phyloP scores from a whole-genome alignment of 2,113 vertebrate species.

The Paracyprichromis sp. region DNA sequence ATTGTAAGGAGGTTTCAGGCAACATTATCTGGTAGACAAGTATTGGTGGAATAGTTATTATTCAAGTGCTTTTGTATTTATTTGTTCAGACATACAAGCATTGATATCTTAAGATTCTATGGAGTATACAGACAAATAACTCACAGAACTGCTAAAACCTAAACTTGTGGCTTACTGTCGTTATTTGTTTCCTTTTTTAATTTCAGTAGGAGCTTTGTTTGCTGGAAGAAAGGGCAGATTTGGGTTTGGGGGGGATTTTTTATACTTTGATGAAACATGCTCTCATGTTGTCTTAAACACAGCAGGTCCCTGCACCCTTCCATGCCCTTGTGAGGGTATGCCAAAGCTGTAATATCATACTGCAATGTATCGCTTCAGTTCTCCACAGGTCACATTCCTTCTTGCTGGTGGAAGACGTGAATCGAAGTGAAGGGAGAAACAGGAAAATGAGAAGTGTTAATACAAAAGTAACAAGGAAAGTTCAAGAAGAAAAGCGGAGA shows the following conservation, averaged over 20 bases:
- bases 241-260: not conserved
- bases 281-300: slow-evolving; percentile 11
- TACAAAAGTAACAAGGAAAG: not conserved
- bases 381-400: slow-evolving; percentile 44
- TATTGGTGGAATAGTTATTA: not conserved
- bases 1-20: not conserved
- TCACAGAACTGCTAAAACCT: not conserved
- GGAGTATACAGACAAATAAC: not conserved
- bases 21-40: not conserved
- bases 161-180: not conserved
- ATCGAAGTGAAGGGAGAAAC: not conserved
- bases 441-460: not conserved
- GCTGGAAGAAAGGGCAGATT: not conserved
- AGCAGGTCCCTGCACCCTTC: not conserved
- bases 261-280: slow-evolving; percentile 20
- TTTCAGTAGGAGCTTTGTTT: not conserved
- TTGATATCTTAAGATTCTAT: not conserved
- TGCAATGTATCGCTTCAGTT: slow-evolving; percentile 17
- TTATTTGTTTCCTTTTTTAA: not conserved
- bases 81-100: not conserved
- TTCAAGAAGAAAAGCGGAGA: not conserved
- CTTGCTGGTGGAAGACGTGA: not conserved
- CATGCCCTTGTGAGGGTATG: slow-evolving; percentile 39
- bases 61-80: not conserved
- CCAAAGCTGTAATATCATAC: slow-evolving; percentile 52